Evolutionary conservation across 2,797 vertebrate species (phyloP).

Genomic region (Mormyrus hasselquistii): DNA sequence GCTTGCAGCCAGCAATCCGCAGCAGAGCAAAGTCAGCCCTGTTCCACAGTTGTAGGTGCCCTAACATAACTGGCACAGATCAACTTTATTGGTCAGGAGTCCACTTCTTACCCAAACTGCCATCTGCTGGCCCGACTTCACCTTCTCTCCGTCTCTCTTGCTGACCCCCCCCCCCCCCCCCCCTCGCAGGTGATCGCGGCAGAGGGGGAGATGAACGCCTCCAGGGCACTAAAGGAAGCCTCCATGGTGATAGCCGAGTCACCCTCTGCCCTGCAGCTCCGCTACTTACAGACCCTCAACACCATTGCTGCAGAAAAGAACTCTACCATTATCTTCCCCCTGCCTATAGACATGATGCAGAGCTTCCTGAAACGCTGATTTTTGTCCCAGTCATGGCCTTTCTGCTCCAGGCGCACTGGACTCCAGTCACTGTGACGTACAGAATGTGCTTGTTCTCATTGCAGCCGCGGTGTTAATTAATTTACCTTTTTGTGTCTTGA

Average conservation of each 20-base stretch:
- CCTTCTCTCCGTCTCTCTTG: neutral
- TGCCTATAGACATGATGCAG: slow-evolving; percentile 56
- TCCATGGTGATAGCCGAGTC: slow-evolving; percentile 49
- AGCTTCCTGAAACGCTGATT: neutral
- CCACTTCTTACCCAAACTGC: neutral
- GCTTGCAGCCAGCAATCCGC: neutral
- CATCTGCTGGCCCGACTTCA: neutral
- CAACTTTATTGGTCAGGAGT: neutral
- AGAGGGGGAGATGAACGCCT: slow-evolving; percentile 60
- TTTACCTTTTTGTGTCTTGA: neutral
- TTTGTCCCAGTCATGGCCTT: neutral
- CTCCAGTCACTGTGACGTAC: neutral
- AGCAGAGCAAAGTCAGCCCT: neutral
- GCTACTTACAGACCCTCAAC: slow-evolving; percentile 55
- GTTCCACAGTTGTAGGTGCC: neutral
- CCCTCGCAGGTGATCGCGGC: slow-evolving; percentile 52
- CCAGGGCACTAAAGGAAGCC: slow-evolving; percentile 56
- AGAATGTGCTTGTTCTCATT: neutral
- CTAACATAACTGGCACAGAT: neutral
- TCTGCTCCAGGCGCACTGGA: neutral
- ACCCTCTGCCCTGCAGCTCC: slow-evolving; percentile 50
- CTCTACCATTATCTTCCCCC: slow-evolving; percentile 61
- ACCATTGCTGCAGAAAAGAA: slow-evolving; percentile 56
- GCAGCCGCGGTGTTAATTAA: neutral
- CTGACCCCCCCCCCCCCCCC: neutral